Evolutionary conservation across 2,888 invertebrate genomes (phyloP), one percentile per base, ranked within the genome.

Genomic region (Pandemis heparana): DNA sequence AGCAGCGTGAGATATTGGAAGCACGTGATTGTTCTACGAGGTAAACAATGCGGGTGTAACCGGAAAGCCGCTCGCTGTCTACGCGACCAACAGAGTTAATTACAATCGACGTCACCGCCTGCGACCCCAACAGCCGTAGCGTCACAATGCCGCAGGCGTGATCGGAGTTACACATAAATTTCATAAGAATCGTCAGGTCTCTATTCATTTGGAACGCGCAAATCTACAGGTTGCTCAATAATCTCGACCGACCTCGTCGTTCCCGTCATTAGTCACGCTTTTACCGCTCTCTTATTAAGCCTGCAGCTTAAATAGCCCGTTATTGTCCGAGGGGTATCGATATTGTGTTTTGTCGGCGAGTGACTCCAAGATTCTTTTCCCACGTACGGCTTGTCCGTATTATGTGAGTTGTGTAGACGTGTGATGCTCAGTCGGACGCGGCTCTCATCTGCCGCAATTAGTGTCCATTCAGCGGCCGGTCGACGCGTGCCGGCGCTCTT

Each of bases 81-180:
- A 80, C 80, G 81, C 84, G 86, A 87, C 88, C 89, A 91, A 90
- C 88, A 87, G 83, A 85, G 85, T 85, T 88, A 90, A 91, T 90
- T 89, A 85, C 85, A 84, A 85, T 81, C 84, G 86, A 86, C 87
- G 85, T 87, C 87, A 86, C 81, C 82, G 83, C 79, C 79, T 82
- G 82, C 65, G 74, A 65, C 53, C 61, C 74, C 43, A 65, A 38
- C 63, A 60, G 62, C 43, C 23, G 67, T 18, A 59, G 41, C 71
- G 74, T 71, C 71, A 76, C 68, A 73, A 63, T 48, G 70, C 75
- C 71, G 61, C 61, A 67, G 70, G 63, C 68, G 75, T 80, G 81
- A 82, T 82, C 81, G 77, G 79, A 83, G 83, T 80, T 80, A 84
- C 83, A 84, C 84, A 83, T 87, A 85, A 85, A 88, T 88, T 89